Evolutionary conservation across 2,113 vertebrate genomes (phyloP).

Genomic region (Etheostoma cragini): DNA sequence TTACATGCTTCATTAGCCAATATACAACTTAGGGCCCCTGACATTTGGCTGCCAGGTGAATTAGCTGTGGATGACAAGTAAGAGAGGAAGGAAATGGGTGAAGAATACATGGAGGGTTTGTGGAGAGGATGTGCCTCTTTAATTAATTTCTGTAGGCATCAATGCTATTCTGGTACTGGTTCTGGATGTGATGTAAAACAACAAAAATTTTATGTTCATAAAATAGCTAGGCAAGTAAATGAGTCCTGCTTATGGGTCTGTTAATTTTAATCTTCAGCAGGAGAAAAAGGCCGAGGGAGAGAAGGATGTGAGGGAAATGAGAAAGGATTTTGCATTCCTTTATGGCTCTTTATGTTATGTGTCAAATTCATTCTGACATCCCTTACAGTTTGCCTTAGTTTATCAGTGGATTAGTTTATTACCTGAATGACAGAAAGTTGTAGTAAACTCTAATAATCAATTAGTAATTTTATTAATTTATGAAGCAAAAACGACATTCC

Average conservation of each 20-base stretch:
- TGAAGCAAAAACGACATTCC: background rate
- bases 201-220: background rate
- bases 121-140: constrained; percentile 4
- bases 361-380: no score
- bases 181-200: background rate
- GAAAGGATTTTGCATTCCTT: background rate
- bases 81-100: constrained; percentile 18
- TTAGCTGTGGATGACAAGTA: constrained; percentile 48
- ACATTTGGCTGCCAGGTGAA: constrained; percentile 65
- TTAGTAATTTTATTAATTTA: background rate
- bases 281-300: background rate
- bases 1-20: constrained; percentile 75
- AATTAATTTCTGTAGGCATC: constrained; percentile 36
- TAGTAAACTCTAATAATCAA: background rate
- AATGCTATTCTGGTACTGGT: constrained; percentile 4
- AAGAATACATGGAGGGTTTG: constrained; percentile 14
- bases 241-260: background rate
- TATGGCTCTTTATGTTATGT: background rate
- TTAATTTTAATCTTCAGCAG: background rate
- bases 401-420: background rate
- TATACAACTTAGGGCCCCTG: constrained; percentile 45
- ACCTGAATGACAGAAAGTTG: background rate
- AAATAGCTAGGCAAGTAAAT: background rate
- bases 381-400: background rate
- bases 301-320: background rate